A percentile compares a stretch with the other conserved stretches of the same genome.
Evolutionary conservation across 2,113 vertebrate genomes (phyloP).

Genomic region (Oryzias melastigma): DNA sequence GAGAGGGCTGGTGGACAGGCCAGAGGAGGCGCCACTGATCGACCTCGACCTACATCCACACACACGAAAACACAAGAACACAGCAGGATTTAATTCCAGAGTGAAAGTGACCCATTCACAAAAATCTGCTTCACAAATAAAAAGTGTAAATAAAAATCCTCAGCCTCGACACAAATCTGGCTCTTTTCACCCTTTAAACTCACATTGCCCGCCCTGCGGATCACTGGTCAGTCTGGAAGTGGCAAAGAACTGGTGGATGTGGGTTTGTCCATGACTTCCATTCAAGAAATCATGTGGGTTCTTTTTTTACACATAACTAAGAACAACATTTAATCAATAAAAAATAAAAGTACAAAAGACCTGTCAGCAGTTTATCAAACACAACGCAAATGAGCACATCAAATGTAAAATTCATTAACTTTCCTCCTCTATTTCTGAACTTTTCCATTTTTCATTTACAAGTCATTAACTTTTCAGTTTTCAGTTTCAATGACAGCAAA

Average conservation of each 20-base stretch:
- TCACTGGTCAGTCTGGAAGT: not conserved
- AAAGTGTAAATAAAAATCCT: not conserved
- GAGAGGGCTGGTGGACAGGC: constrained; percentile 95
- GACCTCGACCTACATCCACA: constrained; percentile 86
- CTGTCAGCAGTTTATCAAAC: constrained; percentile 1
- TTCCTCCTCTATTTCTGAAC: constrained; percentile 29
- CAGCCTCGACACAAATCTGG: not conserved
- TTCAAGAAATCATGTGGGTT: too few species aligned
- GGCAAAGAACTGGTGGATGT: not conserved
- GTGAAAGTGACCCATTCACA: not conserved
- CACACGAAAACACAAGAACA: constrained; percentile 11
- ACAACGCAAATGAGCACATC: not conserved
- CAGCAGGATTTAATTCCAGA: not conserved
- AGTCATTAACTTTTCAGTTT: constrained; percentile 65
- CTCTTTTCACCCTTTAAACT: not conserved
- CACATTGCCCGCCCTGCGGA: not conserved
- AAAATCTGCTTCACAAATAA: not conserved
- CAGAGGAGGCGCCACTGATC: constrained; percentile 96
- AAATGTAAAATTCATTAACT: constrained; percentile 30
- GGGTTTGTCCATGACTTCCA: too few species aligned
- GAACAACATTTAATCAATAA: constrained; percentile 4
- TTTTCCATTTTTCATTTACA: constrained; percentile 65
- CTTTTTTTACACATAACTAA: not conserved
- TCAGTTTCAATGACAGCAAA: not conserved
- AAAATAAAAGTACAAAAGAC: constrained; percentile 1